Conservation (phyloP, 2,888 invertebrate species). For the Lepidonotus clava region DNA sequence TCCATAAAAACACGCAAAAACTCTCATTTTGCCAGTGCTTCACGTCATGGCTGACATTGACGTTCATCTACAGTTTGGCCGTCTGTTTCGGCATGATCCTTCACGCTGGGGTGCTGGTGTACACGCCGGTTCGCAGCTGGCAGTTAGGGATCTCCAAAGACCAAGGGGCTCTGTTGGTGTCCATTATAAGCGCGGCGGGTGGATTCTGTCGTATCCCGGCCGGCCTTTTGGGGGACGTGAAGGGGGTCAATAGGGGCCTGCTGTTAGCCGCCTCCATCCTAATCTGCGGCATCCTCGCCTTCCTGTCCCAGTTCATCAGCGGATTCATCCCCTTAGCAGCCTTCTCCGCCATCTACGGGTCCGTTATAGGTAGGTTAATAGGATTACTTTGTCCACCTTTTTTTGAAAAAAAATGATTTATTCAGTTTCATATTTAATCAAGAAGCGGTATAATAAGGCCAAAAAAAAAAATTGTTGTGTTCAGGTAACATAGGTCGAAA, state of each 20-base stretch:
- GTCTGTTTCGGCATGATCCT: constrained; percentile 32
- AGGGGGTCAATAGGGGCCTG: neutral
- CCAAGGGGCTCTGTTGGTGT: neutral
- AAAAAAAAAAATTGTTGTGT: no score
- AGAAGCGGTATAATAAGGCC: no score
- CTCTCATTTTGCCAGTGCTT: neutral
- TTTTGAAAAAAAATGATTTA: no score
- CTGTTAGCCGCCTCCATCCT: constrained; percentile 17
- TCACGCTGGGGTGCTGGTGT: neutral
- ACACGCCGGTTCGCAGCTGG: neutral
- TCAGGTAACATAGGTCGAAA: no score
- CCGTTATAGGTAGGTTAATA: constrained; percentile 17
- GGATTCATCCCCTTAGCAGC: neutral
- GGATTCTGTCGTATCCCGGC: constrained; percentile 35
- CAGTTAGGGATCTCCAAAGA: neutral
- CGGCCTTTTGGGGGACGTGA: constrained; percentile 5
- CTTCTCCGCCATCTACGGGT: constrained; percentile 24
- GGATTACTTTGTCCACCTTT: no score
- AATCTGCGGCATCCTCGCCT: neutral
- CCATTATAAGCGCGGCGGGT: constrained; percentile 13
- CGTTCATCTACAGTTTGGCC: neutral
- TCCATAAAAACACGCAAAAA: no score
- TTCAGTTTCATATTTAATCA: no score
- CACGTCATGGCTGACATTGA: neutral
- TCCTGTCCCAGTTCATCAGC: constrained; percentile 7